A percentile compares a stretch with the other conserved stretches of the same genome.
phyloP scores from a whole-genome alignment of 2,797 vertebrate genomes.

The Platalea minor region DNA sequence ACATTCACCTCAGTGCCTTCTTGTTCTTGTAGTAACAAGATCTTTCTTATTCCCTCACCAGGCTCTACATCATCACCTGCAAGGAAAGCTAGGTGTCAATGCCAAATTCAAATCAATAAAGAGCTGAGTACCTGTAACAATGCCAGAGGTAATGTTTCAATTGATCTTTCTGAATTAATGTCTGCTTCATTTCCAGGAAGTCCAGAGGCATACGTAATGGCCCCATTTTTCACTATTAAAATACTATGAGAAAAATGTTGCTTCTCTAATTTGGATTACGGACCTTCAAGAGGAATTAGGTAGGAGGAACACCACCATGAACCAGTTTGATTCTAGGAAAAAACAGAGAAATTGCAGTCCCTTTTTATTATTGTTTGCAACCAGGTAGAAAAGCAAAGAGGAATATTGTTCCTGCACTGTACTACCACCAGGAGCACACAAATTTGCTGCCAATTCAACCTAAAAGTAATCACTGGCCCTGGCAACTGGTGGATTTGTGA shows the following conservation, averaged over 20 bases:
- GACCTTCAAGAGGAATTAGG: background rate
- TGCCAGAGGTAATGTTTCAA: conserved; percentile 34
- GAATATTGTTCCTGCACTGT: background rate
- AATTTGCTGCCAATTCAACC: background rate
- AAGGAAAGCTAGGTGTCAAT: conserved; percentile 1
- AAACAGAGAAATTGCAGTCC: background rate
- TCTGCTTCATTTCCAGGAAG: conserved; percentile 50
- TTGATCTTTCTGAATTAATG: conserved; percentile 27
- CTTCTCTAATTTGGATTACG: background rate
- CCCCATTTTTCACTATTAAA: background rate
- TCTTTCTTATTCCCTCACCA: background rate
- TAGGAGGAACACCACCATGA: background rate
- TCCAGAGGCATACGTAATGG: conserved; percentile 4
- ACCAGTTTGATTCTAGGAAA: background rate
- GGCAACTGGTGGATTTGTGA: background rate
- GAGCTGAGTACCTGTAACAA: background rate
- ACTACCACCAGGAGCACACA: background rate
- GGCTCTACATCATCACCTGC: background rate
- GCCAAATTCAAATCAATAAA: conserved; percentile 29
- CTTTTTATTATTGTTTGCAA: background rate
- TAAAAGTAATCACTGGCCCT: background rate
- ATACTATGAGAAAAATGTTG: background rate
- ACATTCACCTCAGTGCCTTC: background rate
- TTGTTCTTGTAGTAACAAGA: background rate
- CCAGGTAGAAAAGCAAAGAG: background rate